Conservation (phyloP, 2,888 invertebrate genomes). For the Neoascia interrupta region DNA sequence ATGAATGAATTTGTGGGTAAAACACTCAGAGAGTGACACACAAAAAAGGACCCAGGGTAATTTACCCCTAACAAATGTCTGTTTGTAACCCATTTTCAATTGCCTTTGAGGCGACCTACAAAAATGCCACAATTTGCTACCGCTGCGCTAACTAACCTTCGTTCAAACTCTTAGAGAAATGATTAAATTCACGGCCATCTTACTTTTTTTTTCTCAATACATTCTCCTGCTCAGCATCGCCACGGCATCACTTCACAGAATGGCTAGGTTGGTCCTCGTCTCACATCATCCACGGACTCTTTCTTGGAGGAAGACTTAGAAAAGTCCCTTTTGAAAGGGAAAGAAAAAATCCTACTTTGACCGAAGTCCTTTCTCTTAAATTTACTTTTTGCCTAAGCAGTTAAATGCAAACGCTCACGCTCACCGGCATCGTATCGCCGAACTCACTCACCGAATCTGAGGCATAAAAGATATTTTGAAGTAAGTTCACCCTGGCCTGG, state of each 20-base stretch:
- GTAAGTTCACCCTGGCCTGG: too few species aligned
- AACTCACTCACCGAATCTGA: too few species aligned
- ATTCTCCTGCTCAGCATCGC: too few species aligned
- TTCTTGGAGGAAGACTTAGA: background rate
- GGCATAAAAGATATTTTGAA: too few species aligned
- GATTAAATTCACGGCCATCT: constrained; percentile 37
- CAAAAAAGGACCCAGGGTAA: constrained; percentile 4
- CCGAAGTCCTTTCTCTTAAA: too few species aligned
- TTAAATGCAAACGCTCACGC: too few species aligned
- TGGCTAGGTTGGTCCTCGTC: too few species aligned
- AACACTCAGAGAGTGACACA: constrained; percentile 9
- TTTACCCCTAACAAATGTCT: constrained; percentile 22
- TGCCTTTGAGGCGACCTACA: constrained; percentile 57
- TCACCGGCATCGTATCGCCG: too few species aligned
- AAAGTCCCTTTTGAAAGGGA: background rate
- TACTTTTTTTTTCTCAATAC: background rate
- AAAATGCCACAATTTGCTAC: constrained; percentile 9
- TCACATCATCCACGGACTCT: background rate
- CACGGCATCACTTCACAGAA: too few species aligned
- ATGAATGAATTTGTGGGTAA: constrained; percentile 39
- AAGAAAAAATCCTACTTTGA: background rate
- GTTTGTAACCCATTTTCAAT: constrained; percentile 43
- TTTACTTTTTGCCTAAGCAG: too few species aligned
- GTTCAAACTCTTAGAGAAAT: too few species aligned
- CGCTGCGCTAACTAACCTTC: too few species aligned